Evolutionary conservation across 2,113 vertebrate species (phyloP).

Genomic region (Alces alces): DNA sequence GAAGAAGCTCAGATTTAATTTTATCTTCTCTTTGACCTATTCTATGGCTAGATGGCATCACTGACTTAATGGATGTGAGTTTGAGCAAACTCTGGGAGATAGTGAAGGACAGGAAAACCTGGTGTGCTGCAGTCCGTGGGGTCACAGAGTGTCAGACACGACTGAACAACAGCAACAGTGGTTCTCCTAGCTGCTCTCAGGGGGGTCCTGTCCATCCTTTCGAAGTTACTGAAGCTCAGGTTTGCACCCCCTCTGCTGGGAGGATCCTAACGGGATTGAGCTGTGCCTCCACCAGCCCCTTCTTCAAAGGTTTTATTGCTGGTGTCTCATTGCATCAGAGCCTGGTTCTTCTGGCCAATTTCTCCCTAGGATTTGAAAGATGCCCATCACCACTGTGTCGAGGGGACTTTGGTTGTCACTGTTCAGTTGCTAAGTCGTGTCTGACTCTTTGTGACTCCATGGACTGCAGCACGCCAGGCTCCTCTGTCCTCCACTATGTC

Average conservation of each 20-base stretch:
- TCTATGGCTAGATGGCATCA: not conserved
- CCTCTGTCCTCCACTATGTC: not conserved
- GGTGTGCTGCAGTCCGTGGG: not conserved
- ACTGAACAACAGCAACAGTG: rapidly evolving
- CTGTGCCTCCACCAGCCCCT: not conserved
- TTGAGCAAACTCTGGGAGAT: not conserved
- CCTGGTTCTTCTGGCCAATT: rapidly evolving
- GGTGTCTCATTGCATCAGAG: not conserved
- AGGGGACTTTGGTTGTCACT: too few relatives aligned
- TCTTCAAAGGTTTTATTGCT: too few relatives aligned
- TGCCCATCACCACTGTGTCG: rapidly evolving
- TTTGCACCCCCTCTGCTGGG: not conserved
- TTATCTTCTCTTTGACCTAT: not conserved
- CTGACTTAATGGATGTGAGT: not conserved
- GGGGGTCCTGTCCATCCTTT: not conserved
- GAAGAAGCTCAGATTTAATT: not conserved
- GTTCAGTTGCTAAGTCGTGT: not conserved
- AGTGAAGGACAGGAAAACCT: not conserved
- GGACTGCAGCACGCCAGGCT: not conserved
- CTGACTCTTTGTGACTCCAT: not conserved
- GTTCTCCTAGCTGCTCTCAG: not conserved
- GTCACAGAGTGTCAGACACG: not conserved
- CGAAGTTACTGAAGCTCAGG: rapidly evolving
- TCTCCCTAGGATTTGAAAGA: too few relatives aligned
- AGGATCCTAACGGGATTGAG: not conserved